Evolutionary conservation across 1,140 invertebrate genomes (phyloP), one percentile per base, ranked within the genome.

Genomic region (Plodia interpunctella): DNA sequence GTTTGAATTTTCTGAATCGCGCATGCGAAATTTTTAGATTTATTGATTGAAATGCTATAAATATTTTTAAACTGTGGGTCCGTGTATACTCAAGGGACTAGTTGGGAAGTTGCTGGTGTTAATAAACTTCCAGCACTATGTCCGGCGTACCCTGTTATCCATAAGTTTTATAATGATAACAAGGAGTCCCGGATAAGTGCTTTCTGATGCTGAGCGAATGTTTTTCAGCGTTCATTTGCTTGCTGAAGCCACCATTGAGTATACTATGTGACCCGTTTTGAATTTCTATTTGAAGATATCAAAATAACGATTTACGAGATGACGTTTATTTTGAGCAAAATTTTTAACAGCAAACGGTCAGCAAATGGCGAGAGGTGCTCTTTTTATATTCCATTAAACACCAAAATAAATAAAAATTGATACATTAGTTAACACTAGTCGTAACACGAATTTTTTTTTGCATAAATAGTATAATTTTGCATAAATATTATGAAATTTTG

Each of bases 1-100:
- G 60, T 54, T 25, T 32, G 19, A 13, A 49, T 62, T 52, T 51
- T 5, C 65, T 70, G 50, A 60, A 69, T 63, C 72, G 38, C 72
- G 67, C 52, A 66, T 62, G 58, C 21, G 50, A 70, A 70, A 62
- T 75, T 68, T 70, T 65, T 20, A 15, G 18, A 35, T 19, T n/a
- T 3, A 28, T 21, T 51, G 10, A 5, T 15, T 20, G 0, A 51
- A 5, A 10, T 13, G 9, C 18, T 51, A 51, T 51, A 2, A 19
- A n/a, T 10, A 8, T 21, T 44, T 53, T 38, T 19, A 49, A n/a
- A 21, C 0, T 13, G 11, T 28, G 66, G 54, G 72, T 74, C 66
- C 72, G 72, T 72, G 65, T 74, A 70, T 75, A 68, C 72, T 70
- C 69, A 75, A 65, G 56, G 17, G 44, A 61, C 65, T n/a, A 68